Evolutionary conservation across 1,140 invertebrate species (phyloP).

Genomic region (Calycopis cecrops): DNA sequence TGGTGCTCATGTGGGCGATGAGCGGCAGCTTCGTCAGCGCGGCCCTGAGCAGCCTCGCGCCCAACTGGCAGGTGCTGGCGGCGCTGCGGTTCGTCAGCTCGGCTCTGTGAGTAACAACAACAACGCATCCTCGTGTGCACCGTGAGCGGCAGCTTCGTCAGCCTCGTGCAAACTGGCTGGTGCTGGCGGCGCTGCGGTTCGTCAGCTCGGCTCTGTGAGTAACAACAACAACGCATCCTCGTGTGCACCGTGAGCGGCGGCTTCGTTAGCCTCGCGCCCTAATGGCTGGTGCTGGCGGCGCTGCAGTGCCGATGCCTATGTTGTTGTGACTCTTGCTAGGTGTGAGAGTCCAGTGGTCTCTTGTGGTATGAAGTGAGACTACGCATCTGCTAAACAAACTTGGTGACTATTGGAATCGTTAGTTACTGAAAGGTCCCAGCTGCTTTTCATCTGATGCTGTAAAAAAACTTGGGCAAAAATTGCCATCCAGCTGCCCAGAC

Average conservation of each 20-base stretch:
- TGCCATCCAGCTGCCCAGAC: no score
- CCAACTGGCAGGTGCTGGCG: conserved; percentile 49
- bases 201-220: conserved; percentile 52
- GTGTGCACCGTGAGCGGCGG: conserved; percentile 57
- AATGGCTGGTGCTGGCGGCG: conserved; percentile 47
- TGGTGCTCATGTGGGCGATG: conserved; percentile 66
- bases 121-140: conserved; percentile 66
- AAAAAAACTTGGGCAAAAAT: no score
- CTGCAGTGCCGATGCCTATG: no score
- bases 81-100: conserved; percentile 46
- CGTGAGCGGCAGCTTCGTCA: conserved; percentile 49
- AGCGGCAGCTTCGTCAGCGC: conserved; percentile 45
- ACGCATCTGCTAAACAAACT: no score
- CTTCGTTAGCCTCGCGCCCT: conserved; percentile 44
- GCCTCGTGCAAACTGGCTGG: conserved; percentile 45
- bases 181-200: conserved; percentile 44
- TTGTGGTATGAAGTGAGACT: no score
- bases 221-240: no score
- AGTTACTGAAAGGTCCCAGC: no score
- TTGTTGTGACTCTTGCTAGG: no score
- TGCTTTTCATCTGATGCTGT: no score
- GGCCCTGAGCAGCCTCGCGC: conserved; percentile 48
- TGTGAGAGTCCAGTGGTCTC: no score
- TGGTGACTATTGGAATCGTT: no score
- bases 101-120: conserved; percentile 43